Evolutionary conservation across 1,140 invertebrate species (phyloP), one percentile per base, ranked within the genome.

Genomic region (Neodiprion pinetum): DNA sequence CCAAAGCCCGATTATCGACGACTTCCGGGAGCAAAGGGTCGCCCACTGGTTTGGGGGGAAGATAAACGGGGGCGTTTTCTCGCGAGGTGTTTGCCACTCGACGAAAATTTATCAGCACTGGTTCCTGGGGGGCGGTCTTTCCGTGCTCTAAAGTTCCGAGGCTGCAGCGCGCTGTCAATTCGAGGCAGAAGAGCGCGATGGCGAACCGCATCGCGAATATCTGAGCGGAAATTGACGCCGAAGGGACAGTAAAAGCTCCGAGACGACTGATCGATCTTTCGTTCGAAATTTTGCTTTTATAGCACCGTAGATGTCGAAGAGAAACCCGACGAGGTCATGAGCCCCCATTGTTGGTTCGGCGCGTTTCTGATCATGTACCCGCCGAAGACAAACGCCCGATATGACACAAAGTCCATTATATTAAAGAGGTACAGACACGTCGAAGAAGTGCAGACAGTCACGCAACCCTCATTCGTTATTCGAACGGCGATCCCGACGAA

Each of bases 1-100:
- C 3, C 53, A 61, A 17, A 61, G 78, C 80, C 48, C 79, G 77
- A 73, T 83, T 83, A 71, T 83, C 81, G 65, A 83, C 77, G 3
- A 83, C 79, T 77, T 83, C 82, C 17, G 82, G 82, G 10, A 79
- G 14, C 4, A 76, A 28, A 61, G 77, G 75, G 67, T 74, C 73
- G 11, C 80, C 74, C 12, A 77, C 70, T 40, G 28, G 28, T 28
- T 73, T 76, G 9, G 79, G 74, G 9, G 82, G 82, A 47, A 84
- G 74, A 72, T 84, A 83, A 73, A 65, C 48, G 72, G 74, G 61
- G 53, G 74, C 69, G n/a, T 4, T 40, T 40, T 70, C 48, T 47
- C 75, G 76, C 0, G 76, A 75, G 3, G 65, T 5, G 48, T 82
- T 83, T 14, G 49, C 17, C 66, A 67, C 74, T 17, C 23, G 78